These are phyloP conservation scores for Arrhamphus sclerolepis DNA, from an alignment of 2,797 vertebrate genomes.

Conservation along the genomic window DNA sequence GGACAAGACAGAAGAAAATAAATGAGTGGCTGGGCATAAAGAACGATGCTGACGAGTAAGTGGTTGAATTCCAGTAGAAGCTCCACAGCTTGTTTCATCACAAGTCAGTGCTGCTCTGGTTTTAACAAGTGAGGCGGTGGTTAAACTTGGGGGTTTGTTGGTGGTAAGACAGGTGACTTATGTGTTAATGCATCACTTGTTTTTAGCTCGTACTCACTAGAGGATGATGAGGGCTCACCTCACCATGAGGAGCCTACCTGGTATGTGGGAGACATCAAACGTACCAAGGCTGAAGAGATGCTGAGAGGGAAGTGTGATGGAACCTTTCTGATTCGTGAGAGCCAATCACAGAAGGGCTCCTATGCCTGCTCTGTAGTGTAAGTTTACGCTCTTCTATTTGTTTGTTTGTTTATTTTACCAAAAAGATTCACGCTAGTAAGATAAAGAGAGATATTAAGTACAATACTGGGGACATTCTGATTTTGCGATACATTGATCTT, in stretches of 20 bases:
- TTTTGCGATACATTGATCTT: no score
- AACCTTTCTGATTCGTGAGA: slow-evolving; percentile 94
- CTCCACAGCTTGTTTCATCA: background rate
- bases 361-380: slow-evolving; percentile 94
- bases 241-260: slow-evolving; percentile 91
- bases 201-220: slow-evolving; percentile 87
- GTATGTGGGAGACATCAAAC: slow-evolving; percentile 94
- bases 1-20: slow-evolving; percentile 95
- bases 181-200: no score
- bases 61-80: slow-evolving; percentile 34
- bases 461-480: no score
- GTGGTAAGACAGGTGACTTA: no score
- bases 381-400: slow-evolving; percentile 63
- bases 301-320: slow-evolving; percentile 88
- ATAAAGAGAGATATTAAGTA: no score
- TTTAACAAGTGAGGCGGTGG: no score
- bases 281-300: slow-evolving; percentile 90
- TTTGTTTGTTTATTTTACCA: no score
- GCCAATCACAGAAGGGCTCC: slow-evolving; percentile 91
- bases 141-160: no score
- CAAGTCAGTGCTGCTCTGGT: no score
- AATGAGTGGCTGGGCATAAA: slow-evolving; percentile 98
- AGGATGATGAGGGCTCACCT: slow-evolving; percentile 84
- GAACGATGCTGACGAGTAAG: slow-evolving; percentile 96
- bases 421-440: no score